These are phyloP conservation scores for Stenotaenia linearis DNA, from an alignment of 2,888 invertebrate genomes.

Conservation along the genomic window DNA sequence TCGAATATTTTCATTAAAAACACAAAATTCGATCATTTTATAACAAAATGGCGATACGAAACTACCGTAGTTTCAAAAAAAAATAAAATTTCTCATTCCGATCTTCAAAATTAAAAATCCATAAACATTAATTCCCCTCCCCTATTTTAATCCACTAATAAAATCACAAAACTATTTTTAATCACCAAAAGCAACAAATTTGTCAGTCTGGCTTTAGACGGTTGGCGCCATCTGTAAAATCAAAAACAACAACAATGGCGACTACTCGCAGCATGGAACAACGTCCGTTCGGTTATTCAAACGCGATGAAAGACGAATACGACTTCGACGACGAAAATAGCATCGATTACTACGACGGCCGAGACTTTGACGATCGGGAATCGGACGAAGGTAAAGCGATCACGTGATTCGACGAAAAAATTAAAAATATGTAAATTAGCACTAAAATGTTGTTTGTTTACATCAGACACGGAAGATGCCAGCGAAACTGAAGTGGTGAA, in stretches of 20 bases:
- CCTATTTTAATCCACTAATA: no score
- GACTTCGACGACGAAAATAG: slow-evolving; percentile 35
- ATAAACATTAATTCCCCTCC: no score
- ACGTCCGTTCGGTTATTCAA: background rate
- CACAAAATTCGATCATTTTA: no score
- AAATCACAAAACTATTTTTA: no score
- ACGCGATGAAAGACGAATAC: background rate
- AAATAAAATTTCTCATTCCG: no score
- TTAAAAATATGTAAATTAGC: background rate
- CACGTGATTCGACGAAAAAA: no score
- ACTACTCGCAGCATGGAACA: background rate
- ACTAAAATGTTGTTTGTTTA: background rate
- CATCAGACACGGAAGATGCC: slow-evolving; percentile 85
- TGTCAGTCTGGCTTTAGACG: no score
- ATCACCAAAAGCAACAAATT: no score
- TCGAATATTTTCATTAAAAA: no score
- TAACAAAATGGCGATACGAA: no score
- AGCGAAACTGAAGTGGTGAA: slow-evolving; percentile 89
- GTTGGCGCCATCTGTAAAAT: background rate
- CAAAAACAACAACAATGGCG: background rate
- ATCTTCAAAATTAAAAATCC: no score
- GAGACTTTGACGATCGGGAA: slow-evolving; percentile 29
- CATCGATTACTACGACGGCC: slow-evolving; percentile 27
- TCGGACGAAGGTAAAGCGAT: slow-evolving; percentile 34
- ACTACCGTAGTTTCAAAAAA: no score